phyloP scores from a whole-genome alignment of 2,113 vertebrate genomes.

The Neolamprologus falcicula region DNA sequence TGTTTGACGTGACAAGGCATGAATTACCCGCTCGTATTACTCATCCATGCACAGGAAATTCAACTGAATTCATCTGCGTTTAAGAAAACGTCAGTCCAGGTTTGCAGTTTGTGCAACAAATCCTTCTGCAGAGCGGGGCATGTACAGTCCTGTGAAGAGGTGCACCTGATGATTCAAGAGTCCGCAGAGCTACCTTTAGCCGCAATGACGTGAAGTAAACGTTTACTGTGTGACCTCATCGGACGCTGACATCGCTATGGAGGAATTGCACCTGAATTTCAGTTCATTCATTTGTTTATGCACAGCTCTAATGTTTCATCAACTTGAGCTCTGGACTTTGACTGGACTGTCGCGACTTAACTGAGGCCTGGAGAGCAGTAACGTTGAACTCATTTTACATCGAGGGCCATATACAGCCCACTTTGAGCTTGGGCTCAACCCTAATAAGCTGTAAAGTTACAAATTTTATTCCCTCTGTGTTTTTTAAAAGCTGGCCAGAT shows the following conservation, averaged over 20 bases:
- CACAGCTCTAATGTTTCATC: neutral
- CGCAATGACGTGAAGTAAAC: fast-evolving
- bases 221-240: neutral
- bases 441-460: neutral
- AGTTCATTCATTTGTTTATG: neutral
- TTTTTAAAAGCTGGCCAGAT: neutral
- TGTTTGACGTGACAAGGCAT: neutral
- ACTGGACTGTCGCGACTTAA: neutral
- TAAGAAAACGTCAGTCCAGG: neutral
- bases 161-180: neutral
- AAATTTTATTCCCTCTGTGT: neutral
- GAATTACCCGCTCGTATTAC: neutral
- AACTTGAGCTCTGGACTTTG: neutral
- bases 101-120: neutral
- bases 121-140: neutral
- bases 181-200: neutral
- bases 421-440: neutral
- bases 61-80: neutral
- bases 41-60: neutral
- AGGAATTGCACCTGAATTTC: neutral
- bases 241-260: neutral
- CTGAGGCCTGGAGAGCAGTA: neutral
- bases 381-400: neutral
- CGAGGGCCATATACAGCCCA: neutral
- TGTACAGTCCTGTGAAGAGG: neutral